Evolutionary conservation across 2,113 vertebrate genomes (phyloP).

Genomic region (Condylura cristata): DNA sequence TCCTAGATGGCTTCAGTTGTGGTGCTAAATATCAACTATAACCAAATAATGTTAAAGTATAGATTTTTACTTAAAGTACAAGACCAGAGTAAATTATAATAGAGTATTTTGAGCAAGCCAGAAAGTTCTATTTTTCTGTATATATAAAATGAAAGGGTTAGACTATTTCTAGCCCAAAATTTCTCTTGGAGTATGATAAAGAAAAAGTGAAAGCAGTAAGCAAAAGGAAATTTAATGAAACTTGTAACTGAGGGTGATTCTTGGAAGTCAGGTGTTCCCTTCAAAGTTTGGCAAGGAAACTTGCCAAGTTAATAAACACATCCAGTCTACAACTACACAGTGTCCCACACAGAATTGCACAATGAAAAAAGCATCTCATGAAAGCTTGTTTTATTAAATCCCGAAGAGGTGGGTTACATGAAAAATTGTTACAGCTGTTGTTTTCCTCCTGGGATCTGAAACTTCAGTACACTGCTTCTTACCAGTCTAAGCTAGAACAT

Average conservation of each 20-base stretch:
- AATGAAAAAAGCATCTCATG: neutral
- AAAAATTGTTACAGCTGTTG: neutral
- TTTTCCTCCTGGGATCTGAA: neutral
- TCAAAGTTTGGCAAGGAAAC: neutral
- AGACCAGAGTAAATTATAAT: neutral
- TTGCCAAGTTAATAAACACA: neutral
- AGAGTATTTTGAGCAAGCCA: neutral
- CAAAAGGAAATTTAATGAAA: neutral
- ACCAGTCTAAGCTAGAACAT: neutral
- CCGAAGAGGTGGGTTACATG: too few relatives aligned
- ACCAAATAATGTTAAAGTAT: neutral
- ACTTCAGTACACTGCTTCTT: neutral
- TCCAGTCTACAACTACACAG: neutral
- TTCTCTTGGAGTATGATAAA: neutral
- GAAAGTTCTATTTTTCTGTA: neutral
- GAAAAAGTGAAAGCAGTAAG: conserved; percentile 18
- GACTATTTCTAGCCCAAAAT: neutral
- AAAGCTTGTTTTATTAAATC: neutral
- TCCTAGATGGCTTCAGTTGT: neutral
- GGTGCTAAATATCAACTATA: neutral
- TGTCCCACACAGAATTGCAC: neutral
- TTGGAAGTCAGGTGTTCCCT: neutral
- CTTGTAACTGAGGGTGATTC: neutral
- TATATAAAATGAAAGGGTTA: neutral
- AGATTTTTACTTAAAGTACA: neutral